Base-by-base conservation (phyloP, 1,140 invertebrate species). In the Drusus annulatus region DNA sequence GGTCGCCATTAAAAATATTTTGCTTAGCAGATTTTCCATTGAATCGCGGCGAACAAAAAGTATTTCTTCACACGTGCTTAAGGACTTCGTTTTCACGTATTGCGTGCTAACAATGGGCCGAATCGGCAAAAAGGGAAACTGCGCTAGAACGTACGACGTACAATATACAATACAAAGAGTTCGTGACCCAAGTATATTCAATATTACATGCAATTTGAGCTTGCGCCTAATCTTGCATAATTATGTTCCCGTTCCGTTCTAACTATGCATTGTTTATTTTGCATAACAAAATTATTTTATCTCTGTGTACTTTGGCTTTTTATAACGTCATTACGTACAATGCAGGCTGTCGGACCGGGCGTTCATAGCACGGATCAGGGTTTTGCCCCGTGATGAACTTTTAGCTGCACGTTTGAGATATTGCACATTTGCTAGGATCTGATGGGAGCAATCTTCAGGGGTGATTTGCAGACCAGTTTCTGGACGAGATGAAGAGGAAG, bases 101-200 rank as follows among this genome's bases (percentile, higher is more conserved):
- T 63, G 78, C 78, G 62, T 77, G 81, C 45, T 78, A 52, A 82
- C 81, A 82, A 82, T 82, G 63, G 62, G 56, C 76, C 52, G 73
- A 58, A 80, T 60, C 19, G 51, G 62, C 50, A 69, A 81, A 76
- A 82, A 82, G 77, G 79, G 74, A 80, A 79, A 76, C 71, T 76
- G 69, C 78, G 69, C 23, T 65, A 78, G 17, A 60, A 78, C 50
- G 23, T 60, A 76, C 62, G 63, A 77, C 58, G 73, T 7, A 13
- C 36, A 45, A 45, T 13, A 45, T 13, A 45, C 36, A 45, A 45
- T 45, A 45, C 36, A 45, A n/a, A 80, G 21, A 73, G 81, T 79
- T 82, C 81, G 63, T 76, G 78, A 82, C 81, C 81, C 60, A 28
- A 50, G 51, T n/a, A 75, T 75, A 75, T 56, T 58, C 50, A 74